Conservation (phyloP, 2,888 invertebrate species). For the Brachycybe producta region DNA sequence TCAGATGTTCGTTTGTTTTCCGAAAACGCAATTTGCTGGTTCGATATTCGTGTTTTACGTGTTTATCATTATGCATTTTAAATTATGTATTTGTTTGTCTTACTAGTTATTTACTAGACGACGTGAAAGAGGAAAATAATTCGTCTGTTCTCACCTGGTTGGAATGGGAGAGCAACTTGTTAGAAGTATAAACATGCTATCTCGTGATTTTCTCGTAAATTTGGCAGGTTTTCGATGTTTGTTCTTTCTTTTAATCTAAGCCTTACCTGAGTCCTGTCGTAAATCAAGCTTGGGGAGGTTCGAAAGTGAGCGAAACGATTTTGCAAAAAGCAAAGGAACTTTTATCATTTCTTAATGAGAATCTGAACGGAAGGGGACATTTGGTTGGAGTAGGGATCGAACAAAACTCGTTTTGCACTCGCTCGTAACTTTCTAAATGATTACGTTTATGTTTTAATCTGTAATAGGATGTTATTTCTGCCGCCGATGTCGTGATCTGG, state of each 20-base stretch:
- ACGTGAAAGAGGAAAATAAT: too few relatives aligned
- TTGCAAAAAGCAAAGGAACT: background rate
- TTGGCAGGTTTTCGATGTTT: too few relatives aligned
- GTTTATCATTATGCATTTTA: too few relatives aligned
- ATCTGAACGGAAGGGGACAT: background rate
- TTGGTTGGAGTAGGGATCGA: background rate
- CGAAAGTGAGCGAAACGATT: background rate
- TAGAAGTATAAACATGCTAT: too few relatives aligned
- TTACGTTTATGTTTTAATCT: background rate
- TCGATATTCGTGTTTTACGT: too few relatives aligned
- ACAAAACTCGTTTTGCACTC: background rate
- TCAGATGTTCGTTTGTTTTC: too few relatives aligned
- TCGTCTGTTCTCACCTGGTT: too few relatives aligned
- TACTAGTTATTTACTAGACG: too few relatives aligned
- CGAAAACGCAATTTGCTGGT: too few relatives aligned
- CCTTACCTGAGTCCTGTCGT: background rate
- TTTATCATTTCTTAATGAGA: background rate
- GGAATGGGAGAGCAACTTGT: too few relatives aligned
- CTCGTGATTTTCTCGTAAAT: too few relatives aligned
- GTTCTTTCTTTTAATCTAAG: background rate
- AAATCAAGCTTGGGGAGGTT: background rate
- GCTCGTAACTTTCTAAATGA: background rate
- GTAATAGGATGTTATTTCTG: slow-evolving; percentile 44
- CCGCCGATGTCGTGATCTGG: slow-evolving; percentile 61
- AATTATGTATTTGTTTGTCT: too few relatives aligned